These are phyloP conservation scores for Globicephala melas DNA, from an alignment of 2,113 vertebrate genomes.

Conservation along the genomic window DNA sequence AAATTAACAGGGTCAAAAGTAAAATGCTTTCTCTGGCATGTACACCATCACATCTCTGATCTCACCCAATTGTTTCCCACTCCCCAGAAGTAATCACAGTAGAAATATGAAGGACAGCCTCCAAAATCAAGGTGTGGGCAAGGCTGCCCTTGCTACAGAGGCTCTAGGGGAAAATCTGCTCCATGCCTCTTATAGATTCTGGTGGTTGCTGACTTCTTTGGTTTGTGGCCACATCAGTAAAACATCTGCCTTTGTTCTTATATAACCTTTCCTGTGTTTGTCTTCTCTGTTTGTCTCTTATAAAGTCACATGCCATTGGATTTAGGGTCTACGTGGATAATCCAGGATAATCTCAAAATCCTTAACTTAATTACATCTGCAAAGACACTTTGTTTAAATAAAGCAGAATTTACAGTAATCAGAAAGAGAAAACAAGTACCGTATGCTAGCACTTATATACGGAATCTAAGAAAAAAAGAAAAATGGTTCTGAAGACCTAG, in stretches of 20 bases:
- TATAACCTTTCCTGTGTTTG: not conserved
- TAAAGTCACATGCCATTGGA: not conserved
- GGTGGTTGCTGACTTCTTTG: not conserved
- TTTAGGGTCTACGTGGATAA: not conserved
- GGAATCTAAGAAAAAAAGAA: too few species aligned
- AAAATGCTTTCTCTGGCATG: not conserved
- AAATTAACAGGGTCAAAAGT: not conserved
- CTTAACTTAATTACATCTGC: not conserved
- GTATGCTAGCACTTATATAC: too few species aligned
- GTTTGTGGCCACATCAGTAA: not conserved
- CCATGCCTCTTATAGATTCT: not conserved
- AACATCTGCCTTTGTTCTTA: not conserved
- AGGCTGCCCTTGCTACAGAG: fast-evolving
- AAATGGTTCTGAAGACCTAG: too few species aligned
- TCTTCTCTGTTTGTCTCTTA: not conserved
- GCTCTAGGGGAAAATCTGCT: not conserved
- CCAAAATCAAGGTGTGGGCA: not conserved
- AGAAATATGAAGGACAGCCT: not conserved
- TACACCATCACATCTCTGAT: not conserved
- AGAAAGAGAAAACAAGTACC: too few species aligned
- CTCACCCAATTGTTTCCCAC: not conserved
- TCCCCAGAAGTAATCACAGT: not conserved
- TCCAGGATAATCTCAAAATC: not conserved
- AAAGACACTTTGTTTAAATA: not conserved
- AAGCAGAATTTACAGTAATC: not conserved